These are phyloP conservation scores for Schizaphis graminum DNA, from an alignment of 2,888 invertebrate genomes.

Conservation along the genomic window DNA sequence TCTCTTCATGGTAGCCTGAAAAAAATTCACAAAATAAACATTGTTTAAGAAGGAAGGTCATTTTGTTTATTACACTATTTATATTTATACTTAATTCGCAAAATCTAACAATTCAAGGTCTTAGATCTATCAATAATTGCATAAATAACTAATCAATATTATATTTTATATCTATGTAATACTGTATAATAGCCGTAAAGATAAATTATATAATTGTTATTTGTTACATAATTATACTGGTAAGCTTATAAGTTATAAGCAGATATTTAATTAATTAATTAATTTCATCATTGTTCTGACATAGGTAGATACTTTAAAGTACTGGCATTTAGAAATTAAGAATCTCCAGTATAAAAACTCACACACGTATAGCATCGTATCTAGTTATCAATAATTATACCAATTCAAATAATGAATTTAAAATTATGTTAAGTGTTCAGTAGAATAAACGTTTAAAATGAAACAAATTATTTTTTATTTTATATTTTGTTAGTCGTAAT, in stretches of 20 bases:
- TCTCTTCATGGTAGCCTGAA: conserved; percentile 75
- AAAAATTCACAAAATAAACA: background rate
- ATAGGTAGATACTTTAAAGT: background rate
- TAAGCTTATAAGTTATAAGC: background rate
- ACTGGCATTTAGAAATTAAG: background rate
- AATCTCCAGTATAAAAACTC: background rate
- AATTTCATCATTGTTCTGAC: background rate
- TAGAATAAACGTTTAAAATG: background rate
- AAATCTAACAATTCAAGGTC: background rate
- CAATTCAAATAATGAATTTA: background rate
- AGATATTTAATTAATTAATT: background rate
- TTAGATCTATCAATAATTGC: background rate
- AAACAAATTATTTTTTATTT: background rate
- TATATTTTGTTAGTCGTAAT: background rate
- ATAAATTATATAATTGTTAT: background rate
- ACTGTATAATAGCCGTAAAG: background rate
- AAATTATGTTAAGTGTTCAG: background rate
- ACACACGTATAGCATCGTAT: background rate
- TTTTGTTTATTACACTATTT: background rate
- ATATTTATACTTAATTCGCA: background rate
- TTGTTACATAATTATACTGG: background rate
- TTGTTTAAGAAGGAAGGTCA: background rate
- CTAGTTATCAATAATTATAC: background rate
- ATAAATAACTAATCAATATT: background rate
- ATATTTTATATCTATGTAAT: background rate